Conservation (phyloP, 2,888 invertebrate genomes). For the Drosophila histrio region DNA sequence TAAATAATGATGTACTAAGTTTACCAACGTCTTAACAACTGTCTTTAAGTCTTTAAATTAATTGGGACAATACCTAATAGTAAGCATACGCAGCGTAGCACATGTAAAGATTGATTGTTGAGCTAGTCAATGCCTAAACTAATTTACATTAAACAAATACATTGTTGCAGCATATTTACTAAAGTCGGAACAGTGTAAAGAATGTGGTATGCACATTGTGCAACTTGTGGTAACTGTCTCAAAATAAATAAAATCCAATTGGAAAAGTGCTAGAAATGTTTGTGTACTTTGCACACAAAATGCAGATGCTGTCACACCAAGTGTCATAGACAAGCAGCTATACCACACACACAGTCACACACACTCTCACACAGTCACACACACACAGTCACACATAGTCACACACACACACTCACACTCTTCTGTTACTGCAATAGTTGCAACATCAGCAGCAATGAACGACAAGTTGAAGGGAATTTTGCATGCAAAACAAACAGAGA, state of each 20-base stretch:
- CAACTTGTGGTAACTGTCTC: constrained; percentile 25
- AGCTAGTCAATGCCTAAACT: too few species aligned
- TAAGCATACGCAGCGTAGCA: too few species aligned
- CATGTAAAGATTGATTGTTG: not conserved
- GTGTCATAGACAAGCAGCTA: constrained; percentile 34
- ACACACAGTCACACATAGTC: constrained; percentile 12
- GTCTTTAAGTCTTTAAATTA: too few species aligned
- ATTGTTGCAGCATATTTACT: constrained; percentile 18
- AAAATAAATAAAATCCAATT: constrained; percentile 59
- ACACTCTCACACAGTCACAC: constrained; percentile 5
- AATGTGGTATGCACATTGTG: constrained; percentile 16
- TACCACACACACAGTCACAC: constrained; percentile 2
- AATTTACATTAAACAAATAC: constrained; percentile 31
- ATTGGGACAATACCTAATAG: too few species aligned
- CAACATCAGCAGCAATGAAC: constrained; percentile 23
- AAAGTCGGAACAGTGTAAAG: constrained; percentile 11
- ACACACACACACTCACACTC: constrained; percentile 1
- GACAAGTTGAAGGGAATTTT: constrained; percentile 26
- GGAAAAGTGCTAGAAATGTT: constrained; percentile 42
- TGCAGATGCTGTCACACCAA: constrained; percentile 54
- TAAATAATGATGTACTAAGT: not conserved
- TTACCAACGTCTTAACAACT: constrained; percentile 4
- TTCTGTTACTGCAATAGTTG: not conserved
- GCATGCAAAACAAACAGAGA: constrained; percentile 20
- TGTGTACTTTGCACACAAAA: constrained; percentile 38